phyloP scores from a whole-genome alignment of 2,888 invertebrate species.

The Drosophila phalerata region DNA sequence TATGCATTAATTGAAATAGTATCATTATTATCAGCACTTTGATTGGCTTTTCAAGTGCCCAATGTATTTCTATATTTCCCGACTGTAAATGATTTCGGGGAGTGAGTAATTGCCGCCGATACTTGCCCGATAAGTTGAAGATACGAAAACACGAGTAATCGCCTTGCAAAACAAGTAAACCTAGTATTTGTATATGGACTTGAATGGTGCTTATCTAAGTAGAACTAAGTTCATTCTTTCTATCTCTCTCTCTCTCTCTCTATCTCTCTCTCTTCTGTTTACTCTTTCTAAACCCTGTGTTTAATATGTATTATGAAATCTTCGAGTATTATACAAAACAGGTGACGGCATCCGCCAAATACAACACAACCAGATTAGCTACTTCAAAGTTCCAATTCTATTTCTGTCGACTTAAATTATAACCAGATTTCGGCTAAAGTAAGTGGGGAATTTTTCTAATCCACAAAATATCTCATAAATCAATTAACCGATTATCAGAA shows the following conservation, averaged over 20 bases:
- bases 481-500: constrained; percentile 7
- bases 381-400: constrained; percentile 24
- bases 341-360: constrained; percentile 29
- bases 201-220: constrained; percentile 38
- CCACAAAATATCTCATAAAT: neutral
- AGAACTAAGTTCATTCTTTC: neutral
- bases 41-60: constrained; percentile 50
- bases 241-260: neutral
- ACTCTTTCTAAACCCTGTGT: neutral
- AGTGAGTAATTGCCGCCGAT: constrained; percentile 55
- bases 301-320: constrained; percentile 4
- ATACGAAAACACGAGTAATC: constrained; percentile 65
- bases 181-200: constrained; percentile 38
- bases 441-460: constrained; percentile 1
- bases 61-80: constrained; percentile 11
- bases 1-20: constrained; percentile 46
- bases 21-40: constrained; percentile 45
- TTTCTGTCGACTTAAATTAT: constrained; percentile 12
- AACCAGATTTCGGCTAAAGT: constrained; percentile 2
- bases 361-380: constrained; percentile 7
- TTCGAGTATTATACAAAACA: constrained; percentile 4
- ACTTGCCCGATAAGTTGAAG: constrained; percentile 31
- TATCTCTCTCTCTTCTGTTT: neutral
- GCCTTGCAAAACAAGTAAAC: constrained; percentile 35
- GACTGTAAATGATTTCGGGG: neutral